Evolutionary conservation across 1,140 invertebrate genomes (phyloP).

Genomic region (Aphaenogaster ashmeadi): DNA sequence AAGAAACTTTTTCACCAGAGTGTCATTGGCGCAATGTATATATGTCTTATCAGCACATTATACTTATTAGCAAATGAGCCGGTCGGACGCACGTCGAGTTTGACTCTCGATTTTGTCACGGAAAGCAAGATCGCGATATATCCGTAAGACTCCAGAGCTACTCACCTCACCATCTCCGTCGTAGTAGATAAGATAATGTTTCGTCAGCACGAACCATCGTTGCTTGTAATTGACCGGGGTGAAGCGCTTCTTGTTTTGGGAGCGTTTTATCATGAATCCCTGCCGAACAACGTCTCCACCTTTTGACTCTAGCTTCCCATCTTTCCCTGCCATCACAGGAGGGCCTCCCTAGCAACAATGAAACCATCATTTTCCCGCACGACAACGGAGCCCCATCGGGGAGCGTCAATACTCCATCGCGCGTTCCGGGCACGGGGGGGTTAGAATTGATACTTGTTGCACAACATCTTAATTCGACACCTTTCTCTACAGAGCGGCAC

Average conservation of each 20-base stretch:
- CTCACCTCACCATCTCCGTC: slow-evolving; percentile 91
- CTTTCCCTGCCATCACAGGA: slow-evolving; percentile 83
- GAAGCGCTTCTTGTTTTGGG: slow-evolving; percentile 95
- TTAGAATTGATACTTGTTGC: slow-evolving; percentile 31
- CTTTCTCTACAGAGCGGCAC: neutral
- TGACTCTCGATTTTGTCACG: neutral
- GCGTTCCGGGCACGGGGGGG: no score
- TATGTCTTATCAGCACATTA: no score
- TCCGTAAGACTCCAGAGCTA: neutral
- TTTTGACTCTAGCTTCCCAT: slow-evolving; percentile 83
- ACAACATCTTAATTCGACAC: slow-evolving; percentile 5
- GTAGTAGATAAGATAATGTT: slow-evolving; percentile 92
- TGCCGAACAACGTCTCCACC: slow-evolving; percentile 83
- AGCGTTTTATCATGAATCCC: slow-evolving; percentile 94
- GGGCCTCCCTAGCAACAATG: slow-evolving; percentile 72
- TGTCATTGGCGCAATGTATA: no score
- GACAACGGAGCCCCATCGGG: neutral
- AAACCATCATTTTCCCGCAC: slow-evolving; percentile 30
- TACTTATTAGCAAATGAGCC: no score
- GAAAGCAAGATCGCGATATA: neutral
- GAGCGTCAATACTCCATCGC: neutral
- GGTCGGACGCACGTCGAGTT: neutral
- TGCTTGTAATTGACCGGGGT: slow-evolving; percentile 95
- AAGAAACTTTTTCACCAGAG: no score
- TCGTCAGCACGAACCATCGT: slow-evolving; percentile 94